Evolutionary conservation across 2,113 vertebrate genomes (phyloP).

Genomic region (Gallinago jamesoni): DNA sequence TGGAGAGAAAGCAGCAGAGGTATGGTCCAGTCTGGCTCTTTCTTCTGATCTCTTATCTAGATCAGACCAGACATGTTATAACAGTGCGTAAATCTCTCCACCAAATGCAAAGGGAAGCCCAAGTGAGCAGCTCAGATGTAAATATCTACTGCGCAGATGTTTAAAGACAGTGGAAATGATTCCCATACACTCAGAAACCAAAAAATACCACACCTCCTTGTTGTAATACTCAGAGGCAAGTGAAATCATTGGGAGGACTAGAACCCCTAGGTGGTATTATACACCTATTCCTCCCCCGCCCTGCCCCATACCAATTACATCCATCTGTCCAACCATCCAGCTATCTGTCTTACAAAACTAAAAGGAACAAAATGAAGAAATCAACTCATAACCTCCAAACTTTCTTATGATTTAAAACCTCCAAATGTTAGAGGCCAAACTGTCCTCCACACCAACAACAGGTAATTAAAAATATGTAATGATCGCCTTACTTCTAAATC

Average conservation of each 20-base stretch:
- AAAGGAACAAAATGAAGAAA: background rate
- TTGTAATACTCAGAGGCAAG: background rate
- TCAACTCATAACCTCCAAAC: background rate
- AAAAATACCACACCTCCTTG: background rate
- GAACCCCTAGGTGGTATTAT: background rate
- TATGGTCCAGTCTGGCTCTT: background rate
- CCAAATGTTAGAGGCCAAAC: background rate
- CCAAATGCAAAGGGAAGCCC: background rate
- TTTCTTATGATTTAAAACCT: background rate
- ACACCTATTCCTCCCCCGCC: background rate
- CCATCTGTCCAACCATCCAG: background rate
- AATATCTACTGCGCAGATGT: background rate
- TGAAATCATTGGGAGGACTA: background rate
- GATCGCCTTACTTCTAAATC: background rate
- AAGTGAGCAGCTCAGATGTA: background rate
- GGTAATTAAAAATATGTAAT: background rate
- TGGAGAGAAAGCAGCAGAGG: background rate
- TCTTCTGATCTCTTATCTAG: background rate
- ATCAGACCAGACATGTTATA: background rate
- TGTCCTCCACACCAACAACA: background rate
- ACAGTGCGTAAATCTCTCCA: background rate
- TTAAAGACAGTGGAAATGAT: background rate
- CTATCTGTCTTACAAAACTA: background rate
- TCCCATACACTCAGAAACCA: background rate
- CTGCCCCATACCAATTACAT: background rate